These are phyloP conservation scores for Sparus aurata DNA, from an alignment of 2,797 vertebrate species.

Conservation along the genomic window DNA sequence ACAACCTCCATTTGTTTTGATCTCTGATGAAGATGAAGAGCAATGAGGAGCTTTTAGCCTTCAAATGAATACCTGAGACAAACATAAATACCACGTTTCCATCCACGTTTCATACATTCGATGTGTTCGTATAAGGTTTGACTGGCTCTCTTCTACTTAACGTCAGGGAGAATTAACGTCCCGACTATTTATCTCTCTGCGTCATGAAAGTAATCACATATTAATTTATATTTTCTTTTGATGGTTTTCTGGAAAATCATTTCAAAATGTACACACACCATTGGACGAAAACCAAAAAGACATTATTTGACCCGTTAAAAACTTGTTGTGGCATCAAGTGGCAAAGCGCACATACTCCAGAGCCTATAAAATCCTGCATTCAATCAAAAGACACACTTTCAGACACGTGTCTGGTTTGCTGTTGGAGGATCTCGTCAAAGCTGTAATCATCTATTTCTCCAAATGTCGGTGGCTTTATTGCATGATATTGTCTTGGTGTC, in stretches of 20 bases:
- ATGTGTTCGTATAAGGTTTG: not conserved
- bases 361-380: not conserved
- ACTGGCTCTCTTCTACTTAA: not conserved
- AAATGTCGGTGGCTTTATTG: conserved; percentile 16
- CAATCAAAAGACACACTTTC: not conserved
- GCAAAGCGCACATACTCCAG: not conserved
- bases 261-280: not conserved
- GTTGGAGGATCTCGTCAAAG: not conserved
- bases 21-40: not conserved
- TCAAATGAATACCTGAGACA: not conserved
- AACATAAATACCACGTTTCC: no score
- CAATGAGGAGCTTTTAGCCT: not conserved
- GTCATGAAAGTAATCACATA: not conserved
- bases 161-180: not conserved
- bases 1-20: not conserved
- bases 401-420: not conserved
- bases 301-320: not conserved
- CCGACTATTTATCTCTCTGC: not conserved
- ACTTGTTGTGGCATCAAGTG: not conserved
- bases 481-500: conserved; percentile 17
- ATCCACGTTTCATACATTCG: not conserved
- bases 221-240: not conserved
- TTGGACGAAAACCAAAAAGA: not conserved
- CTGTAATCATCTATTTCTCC: conserved; percentile 1
- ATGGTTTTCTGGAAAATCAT: not conserved